phyloP scores from a whole-genome alignment of 2,888 invertebrate species.

The Lottia scabra region DNA sequence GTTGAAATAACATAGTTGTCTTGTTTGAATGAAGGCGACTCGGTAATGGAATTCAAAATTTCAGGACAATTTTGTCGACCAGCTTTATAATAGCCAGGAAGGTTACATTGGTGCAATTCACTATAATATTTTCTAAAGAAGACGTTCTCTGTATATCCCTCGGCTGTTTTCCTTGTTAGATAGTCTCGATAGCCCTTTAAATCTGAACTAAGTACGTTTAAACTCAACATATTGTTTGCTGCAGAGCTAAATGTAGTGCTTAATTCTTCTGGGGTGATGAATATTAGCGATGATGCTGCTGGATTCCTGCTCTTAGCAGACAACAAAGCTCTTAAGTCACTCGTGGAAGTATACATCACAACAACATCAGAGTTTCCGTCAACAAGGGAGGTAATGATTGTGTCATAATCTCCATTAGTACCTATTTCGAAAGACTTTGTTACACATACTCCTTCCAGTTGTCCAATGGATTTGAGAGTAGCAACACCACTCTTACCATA shows the following conservation, averaged over 20 bases:
- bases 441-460: slow-evolving; percentile 55
- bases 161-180: slow-evolving; percentile 19
- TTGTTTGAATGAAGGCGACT: slow-evolving; percentile 34
- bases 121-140: slow-evolving; percentile 54
- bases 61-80: not conserved
- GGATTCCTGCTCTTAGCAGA: slow-evolving; percentile 32
- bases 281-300: slow-evolving; percentile 25
- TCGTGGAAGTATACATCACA: slow-evolving; percentile 42
- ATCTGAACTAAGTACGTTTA: slow-evolving; percentile 30
- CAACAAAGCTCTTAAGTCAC: slow-evolving; percentile 37
- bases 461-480: slow-evolving; percentile 39
- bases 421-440: slow-evolving; percentile 34
- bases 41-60: slow-evolving; percentile 10
- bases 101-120: slow-evolving; percentile 50
- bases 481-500: slow-evolving; percentile 46
- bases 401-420: slow-evolving; percentile 17
- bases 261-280: slow-evolving; percentile 46
- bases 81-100: slow-evolving; percentile 42
- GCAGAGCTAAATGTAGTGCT: slow-evolving; percentile 25
- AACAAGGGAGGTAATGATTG: slow-evolving; percentile 34
- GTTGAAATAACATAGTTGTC: slow-evolving; percentile 61
- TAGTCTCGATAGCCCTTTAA: slow-evolving; percentile 34
- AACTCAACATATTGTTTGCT: slow-evolving; percentile 37
- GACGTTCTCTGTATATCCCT: slow-evolving; percentile 30
- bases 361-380: slow-evolving; percentile 46